phyloP scores from a whole-genome alignment of 2,113 vertebrate genomes.

The Pangasianodon hypophthalmus region DNA sequence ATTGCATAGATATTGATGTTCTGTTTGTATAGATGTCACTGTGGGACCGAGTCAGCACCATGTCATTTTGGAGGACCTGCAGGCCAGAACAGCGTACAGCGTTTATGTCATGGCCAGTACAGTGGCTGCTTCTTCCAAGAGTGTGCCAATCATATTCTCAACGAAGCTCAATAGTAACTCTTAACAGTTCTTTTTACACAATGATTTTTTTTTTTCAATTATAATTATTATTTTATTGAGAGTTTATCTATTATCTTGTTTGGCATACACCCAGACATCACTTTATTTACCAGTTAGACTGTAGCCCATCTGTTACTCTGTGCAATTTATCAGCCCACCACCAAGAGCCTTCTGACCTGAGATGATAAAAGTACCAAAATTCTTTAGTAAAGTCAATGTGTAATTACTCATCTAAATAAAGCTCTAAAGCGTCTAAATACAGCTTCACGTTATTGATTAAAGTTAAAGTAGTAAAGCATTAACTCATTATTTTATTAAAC shows the following conservation, averaged over 20 bases:
- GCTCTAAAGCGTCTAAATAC: too few species aligned
- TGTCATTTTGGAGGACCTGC: slow-evolving; percentile 26
- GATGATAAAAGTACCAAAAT: neutral
- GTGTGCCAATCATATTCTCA: neutral
- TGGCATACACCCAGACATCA: neutral
- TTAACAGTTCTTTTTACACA: neutral
- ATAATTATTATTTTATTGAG: neutral
- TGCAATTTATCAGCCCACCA: neutral
- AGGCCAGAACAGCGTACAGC: slow-evolving; percentile 21
- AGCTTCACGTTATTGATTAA: neutral
- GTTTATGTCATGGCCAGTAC: slow-evolving; percentile 18
- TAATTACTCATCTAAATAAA: neutral
- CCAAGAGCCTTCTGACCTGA: neutral
- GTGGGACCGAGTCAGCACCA: neutral
- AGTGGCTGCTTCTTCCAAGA: slow-evolving; percentile 12
- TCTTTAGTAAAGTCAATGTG: neutral
- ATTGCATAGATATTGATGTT: neutral
- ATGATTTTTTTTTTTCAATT: neutral
- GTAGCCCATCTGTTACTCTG: neutral
- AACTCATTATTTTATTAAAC: too few species aligned
- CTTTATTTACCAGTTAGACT: neutral
- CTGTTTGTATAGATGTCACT: slow-evolving; percentile 33
- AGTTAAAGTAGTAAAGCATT: too few species aligned
- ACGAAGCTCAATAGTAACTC: slow-evolving; percentile 14
- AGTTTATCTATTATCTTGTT: neutral